phyloP scores from a whole-genome alignment of 2,113 vertebrate species.

The Euleptes europaea region DNA sequence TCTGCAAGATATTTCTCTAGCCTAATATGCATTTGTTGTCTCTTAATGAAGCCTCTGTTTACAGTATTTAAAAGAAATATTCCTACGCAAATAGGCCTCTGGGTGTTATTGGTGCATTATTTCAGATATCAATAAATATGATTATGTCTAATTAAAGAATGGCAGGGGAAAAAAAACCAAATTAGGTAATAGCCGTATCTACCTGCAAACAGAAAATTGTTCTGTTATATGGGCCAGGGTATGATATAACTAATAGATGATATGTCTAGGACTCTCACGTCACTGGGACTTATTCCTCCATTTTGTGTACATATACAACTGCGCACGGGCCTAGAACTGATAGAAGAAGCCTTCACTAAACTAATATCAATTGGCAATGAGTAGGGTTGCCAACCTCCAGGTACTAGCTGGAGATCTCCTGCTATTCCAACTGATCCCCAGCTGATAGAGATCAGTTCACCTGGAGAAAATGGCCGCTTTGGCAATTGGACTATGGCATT shows the following conservation, averaged over 20 bases:
- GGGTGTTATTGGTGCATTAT: conserved; percentile 44
- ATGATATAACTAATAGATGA: conserved; percentile 8
- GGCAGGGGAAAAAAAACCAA: conserved; percentile 33
- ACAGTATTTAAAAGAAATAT: conserved; percentile 29
- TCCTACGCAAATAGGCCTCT: conserved; percentile 38
- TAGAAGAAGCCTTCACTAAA: too few relatives aligned
- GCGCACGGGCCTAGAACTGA: too few relatives aligned
- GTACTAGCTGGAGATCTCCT: too few relatives aligned
- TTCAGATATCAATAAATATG: conserved; percentile 49
- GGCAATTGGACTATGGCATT: too few relatives aligned
- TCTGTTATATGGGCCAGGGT: conserved; percentile 23
- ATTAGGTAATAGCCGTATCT: conserved; percentile 40
- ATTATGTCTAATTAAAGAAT: conserved; percentile 52
- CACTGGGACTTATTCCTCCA: too few relatives aligned
- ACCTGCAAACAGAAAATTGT: conserved; percentile 46
- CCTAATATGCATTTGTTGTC: conserved; percentile 7
- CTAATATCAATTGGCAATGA: too few relatives aligned
- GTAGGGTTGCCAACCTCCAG: too few relatives aligned
- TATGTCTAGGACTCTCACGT: too few relatives aligned
- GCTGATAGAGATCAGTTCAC: too few relatives aligned
- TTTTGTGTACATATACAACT: too few relatives aligned
- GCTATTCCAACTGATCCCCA: too few relatives aligned
- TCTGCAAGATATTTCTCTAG: neutral
- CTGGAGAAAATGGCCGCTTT: too few relatives aligned
- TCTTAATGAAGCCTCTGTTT: conserved; percentile 27